A percentile compares a stretch with the other conserved stretches of the same genome.
phyloP scores from a whole-genome alignment of 2,113 vertebrate species.

The Antechinus flavipes region DNA sequence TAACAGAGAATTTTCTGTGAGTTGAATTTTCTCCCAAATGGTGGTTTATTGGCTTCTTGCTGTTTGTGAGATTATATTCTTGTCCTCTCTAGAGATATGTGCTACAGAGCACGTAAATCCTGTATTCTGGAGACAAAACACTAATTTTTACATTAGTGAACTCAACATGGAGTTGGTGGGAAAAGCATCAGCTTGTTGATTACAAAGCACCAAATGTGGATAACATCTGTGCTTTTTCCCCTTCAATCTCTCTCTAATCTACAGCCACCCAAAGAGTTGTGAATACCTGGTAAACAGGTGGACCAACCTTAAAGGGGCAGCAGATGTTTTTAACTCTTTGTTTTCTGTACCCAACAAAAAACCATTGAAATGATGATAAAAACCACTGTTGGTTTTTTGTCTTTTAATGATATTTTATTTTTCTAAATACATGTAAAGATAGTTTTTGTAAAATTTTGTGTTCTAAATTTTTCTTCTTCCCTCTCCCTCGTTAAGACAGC shows the following conservation, averaged over 20 bases:
- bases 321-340: background rate
- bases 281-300: slow-evolving; percentile 17
- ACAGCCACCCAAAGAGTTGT: background rate
- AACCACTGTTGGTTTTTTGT: background rate
- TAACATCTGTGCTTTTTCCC: background rate
- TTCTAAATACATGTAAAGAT: too few relatives aligned
- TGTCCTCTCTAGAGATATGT: slow-evolving; percentile 60
- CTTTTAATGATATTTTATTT: too few relatives aligned
- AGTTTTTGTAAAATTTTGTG: too few relatives aligned
- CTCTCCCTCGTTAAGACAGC: too few relatives aligned
- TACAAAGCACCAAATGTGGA: slow-evolving; percentile 50
- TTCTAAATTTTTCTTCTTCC: too few relatives aligned
- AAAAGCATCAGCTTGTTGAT: slow-evolving; percentile 69
- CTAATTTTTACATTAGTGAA: slow-evolving; percentile 76
- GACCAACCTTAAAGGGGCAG: background rate
- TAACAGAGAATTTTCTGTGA: slow-evolving; percentile 50
- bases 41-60: slow-evolving; percentile 63
- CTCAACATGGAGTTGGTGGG: slow-evolving; percentile 64
- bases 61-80: slow-evolving; percentile 69
- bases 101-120: slow-evolving; percentile 74
- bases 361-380: background rate
- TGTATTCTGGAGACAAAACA: slow-evolving; percentile 74
- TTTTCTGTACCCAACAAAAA: background rate
- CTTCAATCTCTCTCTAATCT: background rate
- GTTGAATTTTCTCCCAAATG: slow-evolving; percentile 23